Conservation (phyloP, 1,140 invertebrate genomes). For the Myzus persicae region DNA sequence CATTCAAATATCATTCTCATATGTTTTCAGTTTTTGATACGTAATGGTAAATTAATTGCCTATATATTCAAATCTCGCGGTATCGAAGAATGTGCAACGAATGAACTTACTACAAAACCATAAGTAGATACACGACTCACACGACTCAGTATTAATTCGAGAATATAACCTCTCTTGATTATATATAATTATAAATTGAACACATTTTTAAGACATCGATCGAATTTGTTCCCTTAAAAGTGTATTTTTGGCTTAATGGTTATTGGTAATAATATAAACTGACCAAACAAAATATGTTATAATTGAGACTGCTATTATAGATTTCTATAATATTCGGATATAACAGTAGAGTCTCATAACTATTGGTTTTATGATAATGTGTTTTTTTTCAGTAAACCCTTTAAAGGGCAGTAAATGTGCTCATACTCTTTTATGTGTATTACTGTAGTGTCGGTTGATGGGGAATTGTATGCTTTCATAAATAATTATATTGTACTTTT, state of each 20-base stretch:
- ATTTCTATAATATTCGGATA: neutral
- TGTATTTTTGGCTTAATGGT: neutral
- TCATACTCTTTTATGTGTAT: neutral
- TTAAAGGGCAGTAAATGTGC: neutral
- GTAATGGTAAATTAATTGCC: neutral
- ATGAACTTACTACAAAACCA: neutral
- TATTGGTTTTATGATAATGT: constrained; percentile 15
- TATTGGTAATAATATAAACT: neutral
- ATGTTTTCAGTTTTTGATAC: neutral
- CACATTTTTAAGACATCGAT: neutral
- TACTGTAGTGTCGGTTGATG: neutral
- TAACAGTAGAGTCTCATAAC: neutral
- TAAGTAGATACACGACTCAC: neutral
- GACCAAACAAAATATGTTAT: neutral
- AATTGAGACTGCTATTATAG: neutral
- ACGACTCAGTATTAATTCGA: no score
- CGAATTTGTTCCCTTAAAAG: neutral
- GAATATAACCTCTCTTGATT: no score
- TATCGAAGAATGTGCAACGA: neutral
- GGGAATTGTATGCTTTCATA: neutral
- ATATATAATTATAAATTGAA: neutral
- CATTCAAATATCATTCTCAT: neutral
- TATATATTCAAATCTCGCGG: neutral
- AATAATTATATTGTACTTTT: neutral
- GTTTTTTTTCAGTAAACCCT: neutral